Evolutionary conservation across 2,888 invertebrate species (phyloP), one percentile per base, ranked within the genome.

Genomic region (Anoplius nigerrimus): DNA sequence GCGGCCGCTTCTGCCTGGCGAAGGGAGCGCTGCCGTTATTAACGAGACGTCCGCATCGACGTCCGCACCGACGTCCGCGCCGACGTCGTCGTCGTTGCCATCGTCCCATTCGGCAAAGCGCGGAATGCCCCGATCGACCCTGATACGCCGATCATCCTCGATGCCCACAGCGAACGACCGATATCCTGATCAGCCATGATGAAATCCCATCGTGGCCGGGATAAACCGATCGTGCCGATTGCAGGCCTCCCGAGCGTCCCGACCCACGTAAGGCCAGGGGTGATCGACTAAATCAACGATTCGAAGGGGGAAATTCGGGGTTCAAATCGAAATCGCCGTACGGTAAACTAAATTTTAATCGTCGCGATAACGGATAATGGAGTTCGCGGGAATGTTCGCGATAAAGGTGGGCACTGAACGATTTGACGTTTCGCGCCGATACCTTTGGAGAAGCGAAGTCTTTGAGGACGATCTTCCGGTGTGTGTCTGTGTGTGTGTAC

Each of bases 31-130:
- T 27, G 22, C 54, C 43, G 60, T 72, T 72, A 71, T 77, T 72
- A 71, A 77, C 71, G 69, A 64, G 58, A 67, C 65, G 66, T n/a
- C 42, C 53, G 60, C 42, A 54, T 20, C 54, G 42, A 60, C 63
- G 52, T 65, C 62, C n/a, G n/a, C n/a, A n/a, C n/a, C n/a, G 58
- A 67, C 65, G 66, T n/a, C 42, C 53, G 60, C 42, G 51, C 20
- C 54, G 42, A 60, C 63, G 52, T 65, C 62, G 48, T 42, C 57
- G 52, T 62, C 43, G 59, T 54, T 62, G 58, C 52, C 58, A 18
- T 54, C 58, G 54, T 54, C 54, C 58, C 52, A 67, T 62, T 66
- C 54, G 58, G 62, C 45, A 52, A n/a, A n/a, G 56, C 57, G 56
- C 53, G 64, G 62, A 66, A 70, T 70, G 66, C 43, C 55, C 46